Evolutionary conservation across 2,888 invertebrate genomes (phyloP), one percentile per base, ranked within the genome.

Genomic region (Parnassius glacialis): DNA sequence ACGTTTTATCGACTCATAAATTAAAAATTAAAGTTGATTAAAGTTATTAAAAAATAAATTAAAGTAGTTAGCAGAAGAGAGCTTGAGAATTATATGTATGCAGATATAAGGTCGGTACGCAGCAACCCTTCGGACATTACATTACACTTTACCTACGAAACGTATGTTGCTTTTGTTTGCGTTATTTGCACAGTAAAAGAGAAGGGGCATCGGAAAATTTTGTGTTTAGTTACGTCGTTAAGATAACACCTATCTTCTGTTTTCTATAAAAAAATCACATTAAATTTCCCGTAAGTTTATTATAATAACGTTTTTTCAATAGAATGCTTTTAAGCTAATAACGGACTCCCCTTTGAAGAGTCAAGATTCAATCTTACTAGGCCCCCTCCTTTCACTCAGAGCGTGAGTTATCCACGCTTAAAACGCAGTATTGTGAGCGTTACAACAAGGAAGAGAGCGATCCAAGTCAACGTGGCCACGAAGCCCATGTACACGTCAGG

Each of bases 401-500:
- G 3, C 10, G 20, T 3, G 9, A 20, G 2, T 92, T 94, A 96
- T 79, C 96, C 96, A 77, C 95, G 93, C 84, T 97, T 97, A 79
- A 96, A 93, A 89, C 94, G 96, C 71, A 97, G 92, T 70, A 96
- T 96, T 64, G 96, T 87, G 80, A 97, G 85, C 74, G 96, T 96
- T 74, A 97, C 94, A 68, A 95, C 93, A 76, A 97, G 92, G 86
- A 97, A 97, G 41, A 96, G 87, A 3, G 94, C 93, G 75, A 97
- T 97, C 98, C 98, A 98, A 51, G 93, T 92, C 55, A 97, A 90
- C 2, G 97, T 97, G 47, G 97, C 94, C 1, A 98, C 92, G 84
- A 96, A 98, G 16, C 98, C 98, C 81, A 95, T 94, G 87, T 97
- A 98, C 0, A 98, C 98, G 59, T 96, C 95, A 0, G 94, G 93